phyloP scores from a whole-genome alignment of 2,797 vertebrate genomes.

The Pagetopsis macropterus region DNA sequence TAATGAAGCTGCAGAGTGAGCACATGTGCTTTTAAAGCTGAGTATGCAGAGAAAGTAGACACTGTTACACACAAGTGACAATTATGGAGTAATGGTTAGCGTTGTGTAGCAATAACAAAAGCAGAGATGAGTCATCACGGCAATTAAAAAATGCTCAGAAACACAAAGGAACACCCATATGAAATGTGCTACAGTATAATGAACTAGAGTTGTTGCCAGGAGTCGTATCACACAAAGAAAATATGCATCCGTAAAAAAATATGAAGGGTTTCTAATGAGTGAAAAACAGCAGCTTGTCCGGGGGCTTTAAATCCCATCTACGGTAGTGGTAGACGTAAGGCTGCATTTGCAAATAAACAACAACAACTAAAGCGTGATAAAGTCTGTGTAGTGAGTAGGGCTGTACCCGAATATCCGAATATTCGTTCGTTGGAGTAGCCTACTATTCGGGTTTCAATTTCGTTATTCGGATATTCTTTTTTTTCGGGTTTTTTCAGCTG shows the following conservation, averaged over 20 bases:
- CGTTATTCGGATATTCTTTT: no score
- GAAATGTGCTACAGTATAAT: background rate
- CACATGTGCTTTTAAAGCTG: slow-evolving; percentile 16
- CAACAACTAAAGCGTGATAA: no score
- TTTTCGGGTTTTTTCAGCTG: no score
- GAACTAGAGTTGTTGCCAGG: background rate
- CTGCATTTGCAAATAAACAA: no score
- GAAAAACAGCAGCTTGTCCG: no score
- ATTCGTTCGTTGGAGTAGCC: no score
- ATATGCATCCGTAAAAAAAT: background rate
- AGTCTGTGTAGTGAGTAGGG: no score
- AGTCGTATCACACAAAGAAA: background rate
- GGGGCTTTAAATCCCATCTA: no score
- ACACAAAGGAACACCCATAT: background rate
- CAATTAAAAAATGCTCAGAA: background rate
- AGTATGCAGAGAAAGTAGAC: background rate
- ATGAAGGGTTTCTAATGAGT: no score
- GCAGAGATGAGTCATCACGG: background rate
- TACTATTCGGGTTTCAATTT: no score
- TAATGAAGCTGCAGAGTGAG: slow-evolving; percentile 3
- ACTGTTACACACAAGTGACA: background rate
- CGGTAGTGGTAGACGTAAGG: no score
- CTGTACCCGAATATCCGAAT: no score
- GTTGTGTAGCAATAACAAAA: background rate
- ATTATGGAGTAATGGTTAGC: background rate